Base-by-base conservation (phyloP, 2,113 vertebrate species). In the Mustela lutreola region DNA sequence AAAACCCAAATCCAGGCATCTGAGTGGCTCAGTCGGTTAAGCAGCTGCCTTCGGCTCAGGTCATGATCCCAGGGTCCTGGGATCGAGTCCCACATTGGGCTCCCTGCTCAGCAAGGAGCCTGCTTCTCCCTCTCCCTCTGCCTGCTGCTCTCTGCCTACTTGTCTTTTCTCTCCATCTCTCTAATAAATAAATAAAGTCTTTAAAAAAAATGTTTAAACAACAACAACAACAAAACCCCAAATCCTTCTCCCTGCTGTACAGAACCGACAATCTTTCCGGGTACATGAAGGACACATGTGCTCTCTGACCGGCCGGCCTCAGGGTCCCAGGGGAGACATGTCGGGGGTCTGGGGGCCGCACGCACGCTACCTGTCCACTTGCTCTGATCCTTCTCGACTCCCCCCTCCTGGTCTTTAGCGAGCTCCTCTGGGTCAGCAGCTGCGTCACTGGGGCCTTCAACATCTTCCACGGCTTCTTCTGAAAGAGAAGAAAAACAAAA, bases 401-500 rank as follows among this genome's bases (percentile, higher is more conserved):
- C 99, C 98, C 99, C 98, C 98, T 99, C 99, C 98, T 99, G 99
- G 97, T 99, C 99, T 99, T 99, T 99, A 97, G 99, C 98, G 98
- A 99, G 99, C 98, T 99, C 99, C 99, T 99, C 99, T 97, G 99
- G 99, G 97, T 99, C 99, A 83, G 99, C 99, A 75, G 99, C 98
- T 91, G 99, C 99, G 98, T 99, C 99, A 98, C 95, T 99, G 98
- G 99, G 99, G 98, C 99, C 99, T 99, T 99, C 99, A 95, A 99
- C 99, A 99, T 99, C 99, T 99, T 99, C 99, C 97, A 97, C 98
- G 96, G 99, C 98, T 98, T 99, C 99, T 99, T 99, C 99, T 99
- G 99, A 98, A 99, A 99, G 76, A 98, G 97, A 98, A 97, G 98
- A 99, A 81, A 85, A 95, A 3, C 65, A 42, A 58, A 2, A 45